Evolutionary conservation across 2,888 invertebrate species (phyloP).

Genomic region (Ischnura elegans): DNA sequence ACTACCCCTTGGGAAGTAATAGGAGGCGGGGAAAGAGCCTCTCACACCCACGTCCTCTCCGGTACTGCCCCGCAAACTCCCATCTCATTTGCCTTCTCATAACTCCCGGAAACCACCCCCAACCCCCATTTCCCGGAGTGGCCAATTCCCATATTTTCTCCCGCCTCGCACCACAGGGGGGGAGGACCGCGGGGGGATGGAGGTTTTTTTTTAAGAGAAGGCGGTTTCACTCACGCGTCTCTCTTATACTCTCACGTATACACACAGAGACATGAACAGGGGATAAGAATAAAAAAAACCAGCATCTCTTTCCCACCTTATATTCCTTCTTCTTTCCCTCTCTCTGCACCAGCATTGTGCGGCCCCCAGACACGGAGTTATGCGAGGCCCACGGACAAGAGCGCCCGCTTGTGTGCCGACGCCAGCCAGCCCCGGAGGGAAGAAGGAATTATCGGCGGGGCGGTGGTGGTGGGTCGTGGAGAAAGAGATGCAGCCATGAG

Average conservation of each 20-base stretch:
- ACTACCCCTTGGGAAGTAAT: slow-evolving; percentile 13
- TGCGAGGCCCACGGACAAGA: slow-evolving; percentile 36
- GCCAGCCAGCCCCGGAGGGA: slow-evolving; percentile 2
- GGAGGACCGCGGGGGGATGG: background rate
- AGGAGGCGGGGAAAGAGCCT: background rate
- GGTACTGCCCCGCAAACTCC: background rate
- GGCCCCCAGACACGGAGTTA: slow-evolving; percentile 57
- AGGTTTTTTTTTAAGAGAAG: slow-evolving; percentile 1
- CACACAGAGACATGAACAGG: no score
- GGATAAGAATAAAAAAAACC: slow-evolving; percentile 26
- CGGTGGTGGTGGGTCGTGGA: background rate
- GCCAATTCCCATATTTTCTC: slow-evolving; percentile 49
- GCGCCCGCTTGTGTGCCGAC: slow-evolving; percentile 12
- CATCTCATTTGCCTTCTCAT: slow-evolving; percentile 1
- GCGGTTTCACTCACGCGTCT: slow-evolving; percentile 53
- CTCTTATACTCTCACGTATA: slow-evolving; percentile 10
- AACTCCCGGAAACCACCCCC: background rate
- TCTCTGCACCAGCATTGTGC: background rate
- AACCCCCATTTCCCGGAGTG: background rate
- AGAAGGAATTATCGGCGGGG: background rate
- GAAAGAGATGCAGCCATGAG: background rate
- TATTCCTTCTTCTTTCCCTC: background rate
- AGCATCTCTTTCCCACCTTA: slow-evolving; percentile 24
- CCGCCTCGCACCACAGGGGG: slow-evolving; percentile 45
- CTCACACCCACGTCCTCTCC: slow-evolving; percentile 6